phyloP scores from a whole-genome alignment of 1,140 invertebrate species.

The Vollenhovia emeryi region DNA sequence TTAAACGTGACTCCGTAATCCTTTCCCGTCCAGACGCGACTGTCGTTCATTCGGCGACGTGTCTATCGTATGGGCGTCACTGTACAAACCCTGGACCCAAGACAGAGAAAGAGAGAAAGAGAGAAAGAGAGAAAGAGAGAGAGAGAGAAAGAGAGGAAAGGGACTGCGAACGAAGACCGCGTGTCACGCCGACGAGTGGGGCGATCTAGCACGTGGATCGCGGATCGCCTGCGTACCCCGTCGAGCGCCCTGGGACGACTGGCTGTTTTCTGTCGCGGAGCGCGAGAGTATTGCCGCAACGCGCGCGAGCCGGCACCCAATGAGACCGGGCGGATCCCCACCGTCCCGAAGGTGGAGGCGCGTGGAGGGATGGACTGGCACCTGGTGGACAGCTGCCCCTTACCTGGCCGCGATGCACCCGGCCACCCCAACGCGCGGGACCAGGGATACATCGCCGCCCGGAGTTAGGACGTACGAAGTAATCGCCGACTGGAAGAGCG shows the following conservation, averaged over 20 bases:
- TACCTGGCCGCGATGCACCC: conserved; percentile 79
- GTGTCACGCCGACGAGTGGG: conserved; percentile 59
- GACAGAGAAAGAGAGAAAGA: background rate
- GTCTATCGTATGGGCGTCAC: background rate
- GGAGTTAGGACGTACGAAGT: conserved; percentile 66
- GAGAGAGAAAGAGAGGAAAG: background rate
- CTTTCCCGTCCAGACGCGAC: background rate
- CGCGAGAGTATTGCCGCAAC: conserved; percentile 77
- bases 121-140: background rate
- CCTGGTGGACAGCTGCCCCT: conserved; percentile 83
- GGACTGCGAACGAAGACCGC: conserved; percentile 47
- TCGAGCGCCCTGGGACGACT: conserved; percentile 80
- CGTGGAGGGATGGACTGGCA: conserved; percentile 71
- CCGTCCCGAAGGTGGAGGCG: conserved; percentile 32
- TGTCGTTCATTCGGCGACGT: background rate
- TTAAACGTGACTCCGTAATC: conserved; percentile 1
- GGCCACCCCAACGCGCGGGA: conserved; percentile 71
- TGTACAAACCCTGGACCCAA: background rate
- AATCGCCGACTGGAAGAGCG: conserved; percentile 62
- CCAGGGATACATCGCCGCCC: conserved; percentile 58
- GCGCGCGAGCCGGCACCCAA: conserved; percentile 83
- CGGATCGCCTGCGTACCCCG: conserved; percentile 58
- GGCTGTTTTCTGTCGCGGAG: conserved; percentile 71
- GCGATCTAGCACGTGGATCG: conserved; percentile 28
- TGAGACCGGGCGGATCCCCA: conserved; percentile 53